phyloP scores from a whole-genome alignment of 2,888 invertebrate species.

The Tetragonula carbonaria region DNA sequence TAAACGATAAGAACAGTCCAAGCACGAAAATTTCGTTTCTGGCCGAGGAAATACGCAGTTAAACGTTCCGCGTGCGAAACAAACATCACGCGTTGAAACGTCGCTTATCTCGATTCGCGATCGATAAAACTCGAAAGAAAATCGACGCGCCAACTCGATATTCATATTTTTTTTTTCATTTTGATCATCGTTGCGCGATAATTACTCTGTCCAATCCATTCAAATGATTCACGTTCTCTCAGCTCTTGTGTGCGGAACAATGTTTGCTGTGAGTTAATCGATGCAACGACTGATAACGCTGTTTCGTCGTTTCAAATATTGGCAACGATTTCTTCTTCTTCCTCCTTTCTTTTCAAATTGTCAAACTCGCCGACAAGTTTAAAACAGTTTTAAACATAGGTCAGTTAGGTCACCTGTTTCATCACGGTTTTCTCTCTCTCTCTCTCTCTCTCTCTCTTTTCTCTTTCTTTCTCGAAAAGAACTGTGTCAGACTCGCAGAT shows the following conservation, averaged over 20 bases:
- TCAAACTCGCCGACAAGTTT: too few relatives aligned
- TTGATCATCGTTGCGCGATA: slow-evolving; percentile 5
- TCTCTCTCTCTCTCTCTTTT: too few relatives aligned
- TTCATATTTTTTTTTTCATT: neutral
- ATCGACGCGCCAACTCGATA: neutral
- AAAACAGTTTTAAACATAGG: too few relatives aligned
- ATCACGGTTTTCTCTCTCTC: too few relatives aligned
- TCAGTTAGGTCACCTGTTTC: too few relatives aligned
- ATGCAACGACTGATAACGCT: neutral
- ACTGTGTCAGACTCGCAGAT: slow-evolving; percentile 13
- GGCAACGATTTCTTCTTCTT: neutral
- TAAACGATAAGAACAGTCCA: too few relatives aligned
- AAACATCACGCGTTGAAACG: neutral
- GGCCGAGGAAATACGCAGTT: neutral
- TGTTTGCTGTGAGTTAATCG: neutral
- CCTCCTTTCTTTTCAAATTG: too few relatives aligned
- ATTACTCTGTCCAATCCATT: neutral
- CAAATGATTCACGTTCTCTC: neutral
- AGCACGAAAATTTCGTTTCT: neutral
- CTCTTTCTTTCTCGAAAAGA: neutral
- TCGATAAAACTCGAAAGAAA: slow-evolving; percentile 1
- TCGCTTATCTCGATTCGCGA: neutral
- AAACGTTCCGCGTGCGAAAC: too few relatives aligned
- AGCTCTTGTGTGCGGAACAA: neutral
- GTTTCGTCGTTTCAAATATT: slow-evolving; percentile 1